Evolutionary conservation across 2,113 vertebrate species (phyloP), one percentile per base, ranked within the genome.

Genomic region (Accipiter virgatus): DNA sequence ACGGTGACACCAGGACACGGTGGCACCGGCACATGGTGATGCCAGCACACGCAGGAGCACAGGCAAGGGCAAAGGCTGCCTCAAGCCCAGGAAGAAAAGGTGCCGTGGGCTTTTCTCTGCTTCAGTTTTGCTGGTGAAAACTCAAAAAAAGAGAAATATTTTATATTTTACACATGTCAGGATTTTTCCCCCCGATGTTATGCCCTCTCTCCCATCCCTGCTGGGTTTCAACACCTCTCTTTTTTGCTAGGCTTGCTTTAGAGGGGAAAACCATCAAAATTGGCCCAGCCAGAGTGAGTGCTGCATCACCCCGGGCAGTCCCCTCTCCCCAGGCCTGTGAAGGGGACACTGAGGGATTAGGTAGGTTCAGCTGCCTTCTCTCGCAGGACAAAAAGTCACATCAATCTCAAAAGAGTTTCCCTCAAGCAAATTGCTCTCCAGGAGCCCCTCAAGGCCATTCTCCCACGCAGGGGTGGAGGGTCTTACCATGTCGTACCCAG

Each of bases 401-500:
- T 12, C 17, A 3, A 25, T 3, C 36, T 78, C 62, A 27, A 71
- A 65, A 23, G 0, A 17, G 4, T 29, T 91, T 48, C 11, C n/a
- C 8, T 82, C 22, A 3, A 31, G 31, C 21, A 79, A 53, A 66
- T 13, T 8, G 16, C 21, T 81, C 34, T 34, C 40, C 23, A 27
- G 50, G 20, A 91, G 23, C 31, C 21, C 25, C 26, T 40, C 55
- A 18, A 22, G 17, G 34, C 42, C n/a, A 2, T 56, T 68, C 67
- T 52, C 38, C 48, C 58, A 8, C 0, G 1, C 7, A 16, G 20
- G 6, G 11, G 15, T 4, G 6, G 9, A 10, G 20, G 13, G 0
- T 58, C 47, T 84, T 17, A 4, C 27, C 6, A 0, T 9, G 5
- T 13, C 0, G 0, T 12, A 14, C 15, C 0, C 2, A 48, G 62